Evolutionary conservation across 2,113 vertebrate species (phyloP), one percentile per base, ranked within the genome.

Genomic region (Zosterops pallidus): DNA sequence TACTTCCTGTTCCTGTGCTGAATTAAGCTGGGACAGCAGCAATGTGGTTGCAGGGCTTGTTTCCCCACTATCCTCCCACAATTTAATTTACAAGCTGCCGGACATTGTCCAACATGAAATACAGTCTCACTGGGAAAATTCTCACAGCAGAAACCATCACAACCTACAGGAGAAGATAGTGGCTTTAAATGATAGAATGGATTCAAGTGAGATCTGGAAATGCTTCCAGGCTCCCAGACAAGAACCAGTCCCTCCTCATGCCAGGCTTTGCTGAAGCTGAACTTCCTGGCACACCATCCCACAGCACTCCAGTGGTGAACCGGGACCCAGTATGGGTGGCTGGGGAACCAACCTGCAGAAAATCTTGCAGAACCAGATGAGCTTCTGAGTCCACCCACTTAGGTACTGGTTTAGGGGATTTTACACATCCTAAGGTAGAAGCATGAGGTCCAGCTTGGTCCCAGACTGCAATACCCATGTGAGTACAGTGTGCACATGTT

Each of bases 191-290:
- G 23, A 29, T 11, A 33, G 31, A 22, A 35, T 42, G 39, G 14
- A 53, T 79, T 83, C 25, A 80, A 37, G 44, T 6, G 24, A 67
- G 59, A 63, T 39, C 12, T 74, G 41, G 69, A 78, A 71, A 71
- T 16, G 21, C 59, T 86, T 69, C 50, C 76, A 47, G 44, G 41
- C 29, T 74, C 15, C 17, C 68, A 62, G 59, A 11, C 1, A 9
- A 19, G 37, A 35, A 9, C 49, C 1, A 0, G 11, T 71, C 13
- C 19, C 6, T 52, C 5, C 35, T 74, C 0, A 0, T 1, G 3
- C 25, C 6, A 10, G 6, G 44, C 26, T 76, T 79, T 75, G 39
- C 65, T 71, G 85, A 65, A 70, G 56, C 60, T 46, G 64, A 50
- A 62, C 2, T 5, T 5, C 33, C 12, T 6, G 10, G 31, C 12